Evolutionary conservation across 1,140 invertebrate species (phyloP), one percentile per base, ranked within the genome.

Genomic region (Matsumurasca onukii): DNA sequence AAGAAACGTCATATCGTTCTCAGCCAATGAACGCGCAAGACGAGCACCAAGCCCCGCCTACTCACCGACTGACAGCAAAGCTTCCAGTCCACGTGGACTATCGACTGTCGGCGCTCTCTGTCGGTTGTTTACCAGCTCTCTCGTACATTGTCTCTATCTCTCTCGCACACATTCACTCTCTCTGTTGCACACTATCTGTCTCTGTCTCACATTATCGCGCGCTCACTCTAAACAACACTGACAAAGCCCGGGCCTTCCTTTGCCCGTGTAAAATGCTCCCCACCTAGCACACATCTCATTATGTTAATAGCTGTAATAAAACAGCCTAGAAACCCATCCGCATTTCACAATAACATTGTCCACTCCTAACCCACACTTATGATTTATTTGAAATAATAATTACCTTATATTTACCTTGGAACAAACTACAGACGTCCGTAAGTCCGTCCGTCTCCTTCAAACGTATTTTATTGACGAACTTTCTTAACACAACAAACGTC

Each of bases 31-130:
- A 25, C 59, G 34, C 22, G 67, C 27, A 0, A 31, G 17, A 51
- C 30, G 3, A 2, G 31, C 24, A 13, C 34, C 20, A 17, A 57
- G 22, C 45, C 24, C 31, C 57, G 29, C 67, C 67, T 20, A 31
- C 57, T 29, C 15, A 22, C 25, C n/a, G 22, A 24, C 17, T 31
- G 34, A 63, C 57, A 68, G 57, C 30, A 22, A 17, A 31, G 25
- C 30, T 45, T 66, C 45, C 5, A 63, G 51, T 68, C 67, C 67
- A 68, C 67, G 59, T 45, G 67, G 67, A 68, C 62, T 65, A 65
- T 65, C 62, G 62, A 65, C 62, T 27, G 48, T 48, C 27, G 24
- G 9, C 34, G 17, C 62, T 20, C 39, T 65, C 31, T 39, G n/a
- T 63, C 31, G n/a, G n/a, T n/a, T n/a, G n/a, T n/a, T n/a, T n/a